A percentile compares a stretch with the other conserved stretches of the same genome.
These are phyloP conservation scores for Drosophila meridiana DNA, from an alignment of 2,888 invertebrate genomes.

Conservation along the genomic window DNA sequence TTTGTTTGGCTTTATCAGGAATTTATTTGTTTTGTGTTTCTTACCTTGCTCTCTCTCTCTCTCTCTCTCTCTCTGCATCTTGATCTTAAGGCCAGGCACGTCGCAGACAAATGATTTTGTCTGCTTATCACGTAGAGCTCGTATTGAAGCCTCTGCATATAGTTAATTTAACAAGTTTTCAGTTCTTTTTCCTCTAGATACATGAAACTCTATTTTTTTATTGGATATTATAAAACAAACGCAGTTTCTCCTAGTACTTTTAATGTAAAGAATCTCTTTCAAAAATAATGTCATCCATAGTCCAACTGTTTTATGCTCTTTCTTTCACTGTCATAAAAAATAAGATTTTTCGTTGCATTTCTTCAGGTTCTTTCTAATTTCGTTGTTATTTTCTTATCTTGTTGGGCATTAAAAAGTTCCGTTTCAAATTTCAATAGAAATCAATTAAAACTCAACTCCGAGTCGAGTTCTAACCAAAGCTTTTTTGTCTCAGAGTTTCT, in stretches of 20 bases:
- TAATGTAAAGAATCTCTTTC: slow-evolving; percentile 4
- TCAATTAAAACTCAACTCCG: slow-evolving; percentile 68
- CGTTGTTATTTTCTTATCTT: slow-evolving; percentile 29
- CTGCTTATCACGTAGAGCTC: slow-evolving; percentile 69
- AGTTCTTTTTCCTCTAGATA: slow-evolving; percentile 14
- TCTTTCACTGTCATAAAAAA: slow-evolving; percentile 36
- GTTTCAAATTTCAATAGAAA: slow-evolving; percentile 77
- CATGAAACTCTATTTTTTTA: slow-evolving; percentile 14
- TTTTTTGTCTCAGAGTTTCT: slow-evolving; percentile 62
- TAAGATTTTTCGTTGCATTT: slow-evolving; percentile 22
- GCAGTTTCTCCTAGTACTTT: slow-evolving; percentile 14
- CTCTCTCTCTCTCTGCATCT: slow-evolving; percentile 3
- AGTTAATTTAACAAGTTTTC: slow-evolving; percentile 23
- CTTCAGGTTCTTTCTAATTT: slow-evolving; percentile 9
- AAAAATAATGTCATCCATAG: slow-evolving; percentile 12
- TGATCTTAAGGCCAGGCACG: slow-evolving; percentile 63
- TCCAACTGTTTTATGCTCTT: slow-evolving; percentile 14
- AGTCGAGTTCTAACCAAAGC: slow-evolving; percentile 55
- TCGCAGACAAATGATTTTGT: slow-evolving; percentile 57
- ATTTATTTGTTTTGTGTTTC: slow-evolving; percentile 39
- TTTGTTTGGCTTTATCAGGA: slow-evolving; percentile 48
- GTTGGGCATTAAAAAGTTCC: slow-evolving; percentile 65
- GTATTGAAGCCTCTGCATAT: slow-evolving; percentile 24
- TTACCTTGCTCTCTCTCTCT: slow-evolving; percentile 17
- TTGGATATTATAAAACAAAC: slow-evolving; percentile 6